These are phyloP conservation scores for Drosophila micromelanica DNA, from an alignment of 1,140 invertebrate species.

Conservation along the genomic window DNA sequence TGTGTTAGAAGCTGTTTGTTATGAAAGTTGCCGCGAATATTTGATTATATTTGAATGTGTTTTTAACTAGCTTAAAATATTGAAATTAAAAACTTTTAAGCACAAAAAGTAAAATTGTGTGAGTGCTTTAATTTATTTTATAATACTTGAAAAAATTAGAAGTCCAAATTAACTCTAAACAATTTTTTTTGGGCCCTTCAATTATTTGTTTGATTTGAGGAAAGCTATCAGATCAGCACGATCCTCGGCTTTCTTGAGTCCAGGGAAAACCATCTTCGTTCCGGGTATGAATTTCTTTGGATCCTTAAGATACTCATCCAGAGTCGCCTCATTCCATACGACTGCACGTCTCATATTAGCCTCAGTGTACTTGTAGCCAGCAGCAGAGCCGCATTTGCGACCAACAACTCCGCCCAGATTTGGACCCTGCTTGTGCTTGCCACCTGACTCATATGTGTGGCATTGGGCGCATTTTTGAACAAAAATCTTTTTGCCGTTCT, in stretches of 20 bases:
- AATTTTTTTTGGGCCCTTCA: neutral
- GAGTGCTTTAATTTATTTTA: too few relatives aligned
- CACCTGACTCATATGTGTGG: conserved; percentile 93
- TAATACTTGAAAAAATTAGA: too few relatives aligned
- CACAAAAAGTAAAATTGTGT: too few relatives aligned
- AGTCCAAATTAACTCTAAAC: neutral
- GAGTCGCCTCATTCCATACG: conserved; percentile 76
- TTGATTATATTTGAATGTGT: neutral
- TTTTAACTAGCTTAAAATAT: too few relatives aligned
- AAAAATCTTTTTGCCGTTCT: conserved; percentile 96
- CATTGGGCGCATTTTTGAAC: conserved; percentile 94
- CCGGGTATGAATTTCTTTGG: conserved; percentile 94
- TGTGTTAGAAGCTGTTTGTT: neutral
- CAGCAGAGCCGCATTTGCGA: conserved; percentile 92
- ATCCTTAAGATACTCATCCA: conserved; percentile 90
- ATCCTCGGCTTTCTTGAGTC: conserved; percentile 91
- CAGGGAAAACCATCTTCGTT: conserved; percentile 94
- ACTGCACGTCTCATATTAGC: conserved; percentile 94
- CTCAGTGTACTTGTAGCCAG: conserved; percentile 93
- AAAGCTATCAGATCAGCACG: conserved; percentile 91
- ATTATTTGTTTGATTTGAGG: conserved; percentile 66
- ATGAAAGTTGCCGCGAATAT: neutral
- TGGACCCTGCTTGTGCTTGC: conserved; percentile 95
- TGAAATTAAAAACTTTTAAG: too few relatives aligned
- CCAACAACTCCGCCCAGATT: conserved; percentile 94